Percentiles rank a stretch among this genome's conserved stretches.
These are phyloP conservation scores for Paramuricea clavata DNA, from an alignment of 92 coral and sea anemone genomes.

Conservation along the genomic window DNA sequence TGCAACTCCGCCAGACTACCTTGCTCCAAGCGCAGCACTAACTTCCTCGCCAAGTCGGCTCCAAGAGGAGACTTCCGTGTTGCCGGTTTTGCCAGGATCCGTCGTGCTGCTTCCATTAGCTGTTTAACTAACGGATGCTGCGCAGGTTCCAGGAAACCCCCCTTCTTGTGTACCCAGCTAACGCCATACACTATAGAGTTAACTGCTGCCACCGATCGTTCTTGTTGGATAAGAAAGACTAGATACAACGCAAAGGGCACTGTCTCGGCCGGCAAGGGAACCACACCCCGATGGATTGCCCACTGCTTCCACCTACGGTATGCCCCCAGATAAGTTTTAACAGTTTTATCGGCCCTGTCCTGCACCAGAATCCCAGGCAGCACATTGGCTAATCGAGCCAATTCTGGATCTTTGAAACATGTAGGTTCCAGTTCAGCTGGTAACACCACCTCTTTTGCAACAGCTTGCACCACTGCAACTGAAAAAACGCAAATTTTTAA, in stretches of 20 bases:
- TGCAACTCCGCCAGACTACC: slow-evolving; percentile 49
- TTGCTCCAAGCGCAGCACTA: slow-evolving; percentile 44
- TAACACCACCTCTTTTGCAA: not conserved
- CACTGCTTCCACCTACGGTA: slow-evolving; percentile 4
- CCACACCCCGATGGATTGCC: slow-evolving; percentile 12
- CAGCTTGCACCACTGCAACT: slow-evolving; percentile 1
- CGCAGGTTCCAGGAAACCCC: slow-evolving; percentile 46
- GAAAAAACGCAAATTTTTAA: too few relatives aligned
- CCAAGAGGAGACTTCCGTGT: slow-evolving; percentile 30
- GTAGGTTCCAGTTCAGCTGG: not conserved
- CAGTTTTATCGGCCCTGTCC: not conserved
- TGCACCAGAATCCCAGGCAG: slow-evolving; percentile 5
- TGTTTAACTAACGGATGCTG: slow-evolving; percentile 54
- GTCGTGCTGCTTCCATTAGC: slow-evolving; percentile 59
- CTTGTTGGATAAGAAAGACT: slow-evolving; percentile 22
- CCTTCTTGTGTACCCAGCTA: slow-evolving; percentile 14
- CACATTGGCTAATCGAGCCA: not conserved
- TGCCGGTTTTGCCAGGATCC: slow-evolving; percentile 52
- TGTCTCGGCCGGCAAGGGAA: not conserved
- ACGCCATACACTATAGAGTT: slow-evolving; percentile 29
- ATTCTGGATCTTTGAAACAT: not conserved
- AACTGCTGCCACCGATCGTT: slow-evolving; percentile 3
- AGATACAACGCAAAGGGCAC: not conserved
- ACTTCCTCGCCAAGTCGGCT: slow-evolving; percentile 15
- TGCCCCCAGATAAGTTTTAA: not conserved